Conservation (phyloP, 1,140 invertebrate species). For the Ylistrum balloti region DNA sequence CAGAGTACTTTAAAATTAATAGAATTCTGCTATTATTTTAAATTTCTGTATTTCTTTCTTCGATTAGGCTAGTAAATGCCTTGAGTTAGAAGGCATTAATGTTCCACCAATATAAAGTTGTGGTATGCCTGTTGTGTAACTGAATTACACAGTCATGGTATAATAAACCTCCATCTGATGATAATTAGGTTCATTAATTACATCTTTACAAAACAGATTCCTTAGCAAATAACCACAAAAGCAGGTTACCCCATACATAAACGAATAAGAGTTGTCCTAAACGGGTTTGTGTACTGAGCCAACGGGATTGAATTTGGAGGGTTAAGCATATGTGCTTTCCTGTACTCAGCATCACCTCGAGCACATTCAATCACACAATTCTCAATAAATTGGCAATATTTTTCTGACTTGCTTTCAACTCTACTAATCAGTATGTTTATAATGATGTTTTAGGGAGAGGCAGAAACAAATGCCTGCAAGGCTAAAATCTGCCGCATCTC, state of each 20-base stretch:
- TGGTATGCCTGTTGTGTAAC: background rate
- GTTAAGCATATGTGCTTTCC: background rate
- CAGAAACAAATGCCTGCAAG: background rate
- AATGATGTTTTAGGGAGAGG: constrained; percentile 25
- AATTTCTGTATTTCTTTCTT: background rate
- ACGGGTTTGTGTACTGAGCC: background rate
- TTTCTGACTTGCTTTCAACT: background rate
- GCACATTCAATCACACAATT: background rate
- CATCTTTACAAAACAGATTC: background rate
- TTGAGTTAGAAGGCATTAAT: too few species aligned
- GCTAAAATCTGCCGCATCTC: background rate
- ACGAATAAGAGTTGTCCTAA: background rate
- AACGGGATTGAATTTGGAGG: background rate
- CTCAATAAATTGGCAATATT: constrained; percentile 24
- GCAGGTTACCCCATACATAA: background rate
- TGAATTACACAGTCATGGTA: background rate
- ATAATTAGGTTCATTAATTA: constrained; percentile 13
- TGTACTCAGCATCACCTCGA: background rate
- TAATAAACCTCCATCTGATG: background rate
- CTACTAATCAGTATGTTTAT: background rate
- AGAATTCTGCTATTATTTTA: background rate
- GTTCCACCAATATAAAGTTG: too few species aligned
- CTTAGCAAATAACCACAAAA: background rate
- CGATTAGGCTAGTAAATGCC: background rate
- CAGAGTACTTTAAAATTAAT: too few species aligned